These are phyloP conservation scores for Esox masquinongy DNA, from an alignment of 2,797 vertebrate genomes.

Conservation along the genomic window DNA sequence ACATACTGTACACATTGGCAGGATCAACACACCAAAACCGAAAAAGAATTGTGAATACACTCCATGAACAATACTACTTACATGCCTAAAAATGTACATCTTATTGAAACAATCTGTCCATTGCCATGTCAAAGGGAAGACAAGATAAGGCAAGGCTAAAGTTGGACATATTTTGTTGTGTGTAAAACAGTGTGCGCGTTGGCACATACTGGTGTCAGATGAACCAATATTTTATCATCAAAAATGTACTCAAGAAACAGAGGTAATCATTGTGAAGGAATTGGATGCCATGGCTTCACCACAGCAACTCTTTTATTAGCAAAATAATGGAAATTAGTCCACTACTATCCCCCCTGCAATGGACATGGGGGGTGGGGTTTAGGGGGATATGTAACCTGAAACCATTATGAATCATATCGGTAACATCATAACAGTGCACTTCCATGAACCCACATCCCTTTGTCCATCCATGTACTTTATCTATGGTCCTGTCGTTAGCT, in stretches of 20 bases:
- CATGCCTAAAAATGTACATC: not conserved
- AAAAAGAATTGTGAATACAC: too few species aligned
- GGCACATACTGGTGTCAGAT: not conserved
- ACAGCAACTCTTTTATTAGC: constrained; percentile 79
- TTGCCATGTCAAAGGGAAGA: not conserved
- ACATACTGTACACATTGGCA: too few species aligned
- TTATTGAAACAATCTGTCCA: not conserved
- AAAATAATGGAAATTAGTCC: constrained; percentile 78
- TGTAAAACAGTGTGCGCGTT: not conserved
- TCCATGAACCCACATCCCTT: constrained; percentile 30
- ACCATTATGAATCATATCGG: constrained; percentile 57
- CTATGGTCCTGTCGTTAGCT: constrained; percentile 60
- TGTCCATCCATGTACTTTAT: constrained; percentile 46
- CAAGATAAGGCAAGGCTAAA: not conserved
- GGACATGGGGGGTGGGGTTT: constrained; percentile 50
- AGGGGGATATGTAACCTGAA: constrained; percentile 67
- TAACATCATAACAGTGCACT: constrained; percentile 48
- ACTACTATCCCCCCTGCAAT: constrained; percentile 71
- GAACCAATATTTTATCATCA: not conserved
- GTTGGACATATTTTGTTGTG: not conserved
- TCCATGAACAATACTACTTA: not conserved
- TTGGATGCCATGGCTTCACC: constrained; percentile 62
- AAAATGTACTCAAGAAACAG: not conserved
- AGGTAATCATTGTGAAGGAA: constrained; percentile 54
- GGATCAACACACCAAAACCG: too few species aligned